Conservation (phyloP, 1,140 invertebrate genomes). For the Drosophila funebris region DNA sequence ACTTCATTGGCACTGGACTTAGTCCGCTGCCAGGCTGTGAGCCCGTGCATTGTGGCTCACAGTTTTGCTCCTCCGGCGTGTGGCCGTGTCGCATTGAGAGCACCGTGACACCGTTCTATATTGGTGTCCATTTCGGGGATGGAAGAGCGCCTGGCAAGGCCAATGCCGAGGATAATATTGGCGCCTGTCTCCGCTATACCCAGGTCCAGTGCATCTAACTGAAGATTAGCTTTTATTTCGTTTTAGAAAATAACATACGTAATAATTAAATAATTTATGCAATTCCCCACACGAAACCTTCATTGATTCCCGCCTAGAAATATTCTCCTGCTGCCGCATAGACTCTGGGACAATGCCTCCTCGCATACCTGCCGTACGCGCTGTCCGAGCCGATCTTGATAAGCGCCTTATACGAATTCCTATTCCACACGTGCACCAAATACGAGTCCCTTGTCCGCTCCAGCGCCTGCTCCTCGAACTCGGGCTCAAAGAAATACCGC, state of each 20-base stretch:
- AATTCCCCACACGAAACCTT: background rate
- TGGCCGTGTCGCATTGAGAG: constrained; percentile 89
- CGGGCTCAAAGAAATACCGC: constrained; percentile 86
- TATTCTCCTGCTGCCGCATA: constrained; percentile 84
- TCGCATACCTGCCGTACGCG: constrained; percentile 86
- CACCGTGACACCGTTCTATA: constrained; percentile 90
- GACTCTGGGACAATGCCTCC: constrained; percentile 86
- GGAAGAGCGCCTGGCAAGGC: constrained; percentile 86
- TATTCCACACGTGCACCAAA: constrained; percentile 89
- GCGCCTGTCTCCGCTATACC: constrained; percentile 89
- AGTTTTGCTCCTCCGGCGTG: constrained; percentile 86
- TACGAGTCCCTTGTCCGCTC: constrained; percentile 84
- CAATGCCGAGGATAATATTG: constrained; percentile 91
- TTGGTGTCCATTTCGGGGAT: constrained; percentile 90
- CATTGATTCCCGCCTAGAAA: constrained; percentile 67
- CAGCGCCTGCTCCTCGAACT: constrained; percentile 84
- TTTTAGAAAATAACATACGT: constrained; percentile 18
- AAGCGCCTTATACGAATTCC: constrained; percentile 84
- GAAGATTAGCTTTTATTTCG: constrained; percentile 1
- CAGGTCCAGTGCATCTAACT: constrained; percentile 87
- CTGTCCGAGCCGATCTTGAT: constrained; percentile 84
- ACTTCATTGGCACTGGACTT: constrained; percentile 88
- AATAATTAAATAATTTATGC: background rate
- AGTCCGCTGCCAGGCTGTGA: constrained; percentile 73
- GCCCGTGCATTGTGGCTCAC: constrained; percentile 90